Percentiles rank a stretch among this genome's conserved stretches.
These are phyloP conservation scores for Drosophila quinaria DNA, from an alignment of 2,888 invertebrate species.

Conservation along the genomic window DNA sequence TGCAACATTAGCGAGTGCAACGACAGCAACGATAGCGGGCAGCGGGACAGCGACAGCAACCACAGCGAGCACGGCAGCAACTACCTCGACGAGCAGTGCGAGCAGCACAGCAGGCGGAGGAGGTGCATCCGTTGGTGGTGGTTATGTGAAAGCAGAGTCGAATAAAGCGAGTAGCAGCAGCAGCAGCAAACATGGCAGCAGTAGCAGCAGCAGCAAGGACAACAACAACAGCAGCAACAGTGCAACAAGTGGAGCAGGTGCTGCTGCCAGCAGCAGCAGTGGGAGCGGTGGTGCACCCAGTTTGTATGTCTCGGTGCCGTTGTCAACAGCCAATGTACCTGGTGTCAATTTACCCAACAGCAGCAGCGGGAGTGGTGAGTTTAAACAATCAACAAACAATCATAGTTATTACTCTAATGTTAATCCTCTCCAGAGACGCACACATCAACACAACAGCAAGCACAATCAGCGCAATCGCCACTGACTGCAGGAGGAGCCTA, in stretches of 20 bases:
- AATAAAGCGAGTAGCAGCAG: slow-evolving; percentile 47
- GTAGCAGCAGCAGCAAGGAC: slow-evolving; percentile 43
- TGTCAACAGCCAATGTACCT: slow-evolving; percentile 86
- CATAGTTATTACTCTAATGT: not conserved
- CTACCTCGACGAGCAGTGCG: slow-evolving; percentile 50
- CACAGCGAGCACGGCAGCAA: slow-evolving; percentile 31
- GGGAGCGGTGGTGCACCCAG: slow-evolving; percentile 84
- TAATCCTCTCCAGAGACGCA: slow-evolving; percentile 48
- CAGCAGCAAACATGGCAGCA: slow-evolving; percentile 49
- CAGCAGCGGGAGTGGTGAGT: slow-evolving; percentile 63
- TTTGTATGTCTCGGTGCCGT: slow-evolving; percentile 89
- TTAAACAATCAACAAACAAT: slow-evolving; percentile 5
- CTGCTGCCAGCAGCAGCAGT: slow-evolving; percentile 15
- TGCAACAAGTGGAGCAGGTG: slow-evolving; percentile 32
- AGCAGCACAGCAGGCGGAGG: slow-evolving; percentile 18
- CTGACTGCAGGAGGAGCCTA: slow-evolving; percentile 53
- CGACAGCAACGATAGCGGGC: slow-evolving; percentile 62
- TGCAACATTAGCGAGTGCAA: slow-evolving; percentile 60
- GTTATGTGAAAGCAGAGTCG: slow-evolving; percentile 59
- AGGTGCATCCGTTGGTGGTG: slow-evolving; percentile 20
- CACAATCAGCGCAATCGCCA: slow-evolving; percentile 56
- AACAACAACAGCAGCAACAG: slow-evolving; percentile 34
- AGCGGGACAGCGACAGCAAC: slow-evolving; percentile 53
- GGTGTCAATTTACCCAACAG: slow-evolving; percentile 84
- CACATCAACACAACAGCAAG: slow-evolving; percentile 57